These are phyloP conservation scores for Philotrypesis tridentata DNA, from an alignment of 1,140 invertebrate genomes.

Conservation along the genomic window DNA sequence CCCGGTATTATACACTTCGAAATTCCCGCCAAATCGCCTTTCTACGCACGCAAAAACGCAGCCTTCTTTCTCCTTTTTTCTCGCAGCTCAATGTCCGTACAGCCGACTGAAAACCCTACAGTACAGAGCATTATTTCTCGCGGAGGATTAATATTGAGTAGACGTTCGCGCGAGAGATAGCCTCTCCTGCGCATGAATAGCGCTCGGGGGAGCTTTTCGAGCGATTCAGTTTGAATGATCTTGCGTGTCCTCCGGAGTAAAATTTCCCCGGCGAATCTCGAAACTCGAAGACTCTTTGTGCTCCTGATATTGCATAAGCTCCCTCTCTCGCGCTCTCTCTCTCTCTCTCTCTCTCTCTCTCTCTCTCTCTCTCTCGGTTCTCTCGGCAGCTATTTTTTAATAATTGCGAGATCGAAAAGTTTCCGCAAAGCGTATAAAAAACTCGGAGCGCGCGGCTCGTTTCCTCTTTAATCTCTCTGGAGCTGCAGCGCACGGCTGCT, in stretches of 20 bases:
- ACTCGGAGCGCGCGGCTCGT: not conserved
- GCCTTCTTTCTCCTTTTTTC: too few species aligned
- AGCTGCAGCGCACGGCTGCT: too few species aligned
- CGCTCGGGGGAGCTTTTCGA: not conserved
- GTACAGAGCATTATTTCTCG: too few species aligned
- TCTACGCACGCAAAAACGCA: too few species aligned
- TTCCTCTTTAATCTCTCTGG: not conserved
- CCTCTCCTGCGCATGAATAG: constrained; percentile 1
- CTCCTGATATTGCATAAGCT: not conserved
- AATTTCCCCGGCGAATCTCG: not conserved
- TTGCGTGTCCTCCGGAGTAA: not conserved
- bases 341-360: too few species aligned
- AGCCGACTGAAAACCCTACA: too few species aligned
- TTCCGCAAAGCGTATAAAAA: not conserved
- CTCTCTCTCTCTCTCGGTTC: not conserved
- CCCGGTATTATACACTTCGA: not conserved
- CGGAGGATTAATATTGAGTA: constrained; percentile 10
- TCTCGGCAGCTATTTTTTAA: not conserved
- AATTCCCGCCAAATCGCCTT: too few species aligned
- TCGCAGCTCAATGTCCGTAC: too few species aligned
- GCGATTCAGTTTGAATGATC: constrained; percentile 16
- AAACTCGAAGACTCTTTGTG: not conserved
- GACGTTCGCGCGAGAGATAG: not conserved
- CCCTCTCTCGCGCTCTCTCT: too few species aligned
- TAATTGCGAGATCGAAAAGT: not conserved